Evolutionary conservation across 2,888 invertebrate species (phyloP).

Genomic region (Nemotelus nigrinus): DNA sequence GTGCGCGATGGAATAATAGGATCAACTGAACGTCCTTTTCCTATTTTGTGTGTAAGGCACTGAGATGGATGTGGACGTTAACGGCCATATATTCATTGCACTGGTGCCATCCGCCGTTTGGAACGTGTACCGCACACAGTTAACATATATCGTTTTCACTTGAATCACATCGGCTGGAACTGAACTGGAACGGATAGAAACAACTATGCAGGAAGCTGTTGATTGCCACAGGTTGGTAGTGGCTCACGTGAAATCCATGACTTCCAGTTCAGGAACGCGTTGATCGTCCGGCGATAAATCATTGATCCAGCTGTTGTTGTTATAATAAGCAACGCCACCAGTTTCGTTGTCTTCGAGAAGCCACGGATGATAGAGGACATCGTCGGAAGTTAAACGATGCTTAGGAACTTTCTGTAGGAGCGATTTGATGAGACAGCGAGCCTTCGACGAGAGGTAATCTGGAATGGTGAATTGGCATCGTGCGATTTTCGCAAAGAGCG

Average conservation of each 20-base stretch:
- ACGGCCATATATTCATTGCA: too few relatives aligned
- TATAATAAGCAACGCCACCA: neutral
- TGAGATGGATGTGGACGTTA: too few relatives aligned
- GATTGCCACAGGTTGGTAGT: neutral
- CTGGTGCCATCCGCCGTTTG: neutral
- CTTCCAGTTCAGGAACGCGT: constrained; percentile 53
- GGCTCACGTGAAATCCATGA: constrained; percentile 48
- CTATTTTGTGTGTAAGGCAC: too few relatives aligned
- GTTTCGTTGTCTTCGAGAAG: constrained; percentile 69
- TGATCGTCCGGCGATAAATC: constrained; percentile 52
- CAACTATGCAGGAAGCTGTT: too few relatives aligned
- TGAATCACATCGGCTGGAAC: too few relatives aligned
- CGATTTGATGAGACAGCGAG: constrained; percentile 84
- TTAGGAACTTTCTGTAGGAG: constrained; percentile 83
- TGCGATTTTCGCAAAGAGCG: constrained; percentile 88
- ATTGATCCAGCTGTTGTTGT: constrained; percentile 37
- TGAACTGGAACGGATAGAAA: too few relatives aligned
- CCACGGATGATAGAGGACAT: constrained; percentile 88
- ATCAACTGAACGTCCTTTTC: too few relatives aligned
- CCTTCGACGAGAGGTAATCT: constrained; percentile 82
- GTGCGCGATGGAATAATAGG: too few relatives aligned
- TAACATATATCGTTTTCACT: too few relatives aligned
- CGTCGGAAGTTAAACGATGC: constrained; percentile 81
- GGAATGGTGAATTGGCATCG: constrained; percentile 87
- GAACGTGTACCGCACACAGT: neutral